A percentile compares a stretch with the other conserved stretches of the same genome.
These are phyloP conservation scores for Poeciliopsis turrubarensis DNA, from an alignment of 2,113 vertebrate species.

Conservation along the genomic window DNA sequence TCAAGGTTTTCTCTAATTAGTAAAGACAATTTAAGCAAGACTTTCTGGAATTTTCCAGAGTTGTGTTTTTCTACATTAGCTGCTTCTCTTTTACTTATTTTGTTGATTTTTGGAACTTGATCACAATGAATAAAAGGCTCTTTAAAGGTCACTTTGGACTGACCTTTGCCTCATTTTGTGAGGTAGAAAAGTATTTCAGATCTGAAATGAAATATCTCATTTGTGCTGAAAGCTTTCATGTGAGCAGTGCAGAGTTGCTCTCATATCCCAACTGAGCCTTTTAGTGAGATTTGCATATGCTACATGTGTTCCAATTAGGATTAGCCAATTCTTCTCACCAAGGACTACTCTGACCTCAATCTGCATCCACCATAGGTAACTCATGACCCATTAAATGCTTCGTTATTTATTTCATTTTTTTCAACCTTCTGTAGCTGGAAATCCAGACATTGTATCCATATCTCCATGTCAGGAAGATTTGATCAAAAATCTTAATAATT, in stretches of 20 bases:
- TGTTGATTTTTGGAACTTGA: not conserved
- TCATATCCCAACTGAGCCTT: not conserved
- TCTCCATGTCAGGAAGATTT: too few species aligned
- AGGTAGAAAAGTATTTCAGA: not conserved
- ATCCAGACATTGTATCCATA: too few species aligned
- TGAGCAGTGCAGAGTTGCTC: not conserved
- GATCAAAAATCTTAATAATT: not conserved
- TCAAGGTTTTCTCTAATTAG: too few species aligned
- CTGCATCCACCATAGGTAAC: not conserved
- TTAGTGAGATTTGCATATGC: not conserved
- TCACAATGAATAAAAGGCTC: not conserved
- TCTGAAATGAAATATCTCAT: not conserved
- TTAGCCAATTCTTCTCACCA: not conserved
- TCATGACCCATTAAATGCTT: not conserved
- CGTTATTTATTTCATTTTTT: not conserved
- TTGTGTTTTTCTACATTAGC: not conserved
- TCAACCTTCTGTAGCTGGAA: not conserved
- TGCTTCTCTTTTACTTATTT: not conserved
- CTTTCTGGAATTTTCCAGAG: not conserved
- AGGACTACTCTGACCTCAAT: not conserved
- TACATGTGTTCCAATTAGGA: not conserved
- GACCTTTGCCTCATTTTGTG: not conserved
- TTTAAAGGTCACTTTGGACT: not conserved
- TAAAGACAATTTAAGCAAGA: not conserved
- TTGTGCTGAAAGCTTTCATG: not conserved